These are phyloP conservation scores for Haliclona indistincta DNA, from an alignment of 37 sponge, comb jelly and placozoan species.

Conservation along the genomic window DNA sequence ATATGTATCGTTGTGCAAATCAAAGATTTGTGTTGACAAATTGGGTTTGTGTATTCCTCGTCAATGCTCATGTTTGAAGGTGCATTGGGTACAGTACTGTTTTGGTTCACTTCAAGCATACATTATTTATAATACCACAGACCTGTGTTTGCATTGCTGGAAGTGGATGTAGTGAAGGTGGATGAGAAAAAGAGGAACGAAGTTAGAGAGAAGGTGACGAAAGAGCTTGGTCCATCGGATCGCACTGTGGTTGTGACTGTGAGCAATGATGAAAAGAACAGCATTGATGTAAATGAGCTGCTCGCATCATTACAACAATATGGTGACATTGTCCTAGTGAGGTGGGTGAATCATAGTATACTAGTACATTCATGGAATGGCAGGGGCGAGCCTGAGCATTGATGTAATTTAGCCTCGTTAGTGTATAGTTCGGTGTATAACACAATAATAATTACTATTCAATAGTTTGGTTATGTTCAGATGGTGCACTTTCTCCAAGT, in stretches of 20 bases:
- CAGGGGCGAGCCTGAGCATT: too few relatives aligned
- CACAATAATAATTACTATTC: too few relatives aligned
- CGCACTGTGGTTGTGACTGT: conserved; percentile 58
- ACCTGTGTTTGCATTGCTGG: conserved; percentile 88
- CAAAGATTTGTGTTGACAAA: too few relatives aligned
- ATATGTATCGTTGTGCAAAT: too few relatives aligned
- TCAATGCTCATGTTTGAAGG: not conserved
- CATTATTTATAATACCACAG: conserved; percentile 45
- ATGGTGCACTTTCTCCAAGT: too few relatives aligned
- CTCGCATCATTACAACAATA: conserved; percentile 33
- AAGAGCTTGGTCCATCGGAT: conserved; percentile 67
- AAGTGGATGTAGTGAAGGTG: conserved; percentile 78
- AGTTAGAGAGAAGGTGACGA: conserved; percentile 44
- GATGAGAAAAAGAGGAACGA: conserved; percentile 20
- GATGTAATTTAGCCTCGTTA: too few relatives aligned
- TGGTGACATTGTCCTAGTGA: conserved; percentile 75
- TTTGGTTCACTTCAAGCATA: not conserved
- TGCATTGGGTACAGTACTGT: not conserved
- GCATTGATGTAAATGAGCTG: conserved; percentile 25
- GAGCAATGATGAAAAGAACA: conserved; percentile 15
- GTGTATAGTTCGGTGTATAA: too few relatives aligned
- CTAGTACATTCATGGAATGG: not conserved
- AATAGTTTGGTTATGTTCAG: too few relatives aligned
- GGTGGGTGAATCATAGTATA: conserved; percentile 27
- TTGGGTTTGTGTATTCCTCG: too few relatives aligned